A percentile compares a stretch with the other conserved stretches of the same genome.
Evolutionary conservation across 2,113 vertebrate species (phyloP).

Genomic region (Martes martes): DNA sequence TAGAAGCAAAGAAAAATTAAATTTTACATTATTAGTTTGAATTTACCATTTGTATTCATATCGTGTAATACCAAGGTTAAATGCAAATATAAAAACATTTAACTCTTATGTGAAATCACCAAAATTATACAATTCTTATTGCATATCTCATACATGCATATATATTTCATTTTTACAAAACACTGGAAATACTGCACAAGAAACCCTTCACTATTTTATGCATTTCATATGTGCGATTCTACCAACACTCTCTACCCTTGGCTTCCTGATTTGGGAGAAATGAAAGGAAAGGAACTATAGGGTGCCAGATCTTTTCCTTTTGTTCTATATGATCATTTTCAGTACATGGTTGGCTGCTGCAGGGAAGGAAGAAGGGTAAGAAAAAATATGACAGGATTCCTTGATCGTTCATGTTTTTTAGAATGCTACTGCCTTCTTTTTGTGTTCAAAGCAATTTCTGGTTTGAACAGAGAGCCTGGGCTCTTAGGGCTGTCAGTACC

Average conservation of each 20-base stretch:
- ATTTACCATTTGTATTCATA: neutral
- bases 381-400: neutral
- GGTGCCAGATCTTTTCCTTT: neutral
- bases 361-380: neutral
- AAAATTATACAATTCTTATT: neutral
- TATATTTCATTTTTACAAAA: neutral
- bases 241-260: neutral
- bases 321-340: neutral
- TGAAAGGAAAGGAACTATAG: neutral
- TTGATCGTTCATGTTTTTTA: neutral
- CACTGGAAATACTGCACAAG: neutral
- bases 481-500: neutral
- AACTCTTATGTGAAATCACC: neutral
- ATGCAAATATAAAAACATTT: neutral
- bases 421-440: neutral
- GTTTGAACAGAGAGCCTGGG: neutral
- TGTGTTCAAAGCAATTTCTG: neutral
- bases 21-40: neutral
- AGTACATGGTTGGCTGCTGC: neutral
- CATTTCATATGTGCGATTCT: neutral
- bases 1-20: constrained; percentile 22
- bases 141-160: neutral
- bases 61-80: neutral
- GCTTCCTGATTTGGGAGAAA: neutral
- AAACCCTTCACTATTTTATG: neutral